Percentiles rank a stretch among this genome's conserved stretches.
Conservation (phyloP, 2,888 invertebrate genomes). For the Neocrepidodera transversa region DNA sequence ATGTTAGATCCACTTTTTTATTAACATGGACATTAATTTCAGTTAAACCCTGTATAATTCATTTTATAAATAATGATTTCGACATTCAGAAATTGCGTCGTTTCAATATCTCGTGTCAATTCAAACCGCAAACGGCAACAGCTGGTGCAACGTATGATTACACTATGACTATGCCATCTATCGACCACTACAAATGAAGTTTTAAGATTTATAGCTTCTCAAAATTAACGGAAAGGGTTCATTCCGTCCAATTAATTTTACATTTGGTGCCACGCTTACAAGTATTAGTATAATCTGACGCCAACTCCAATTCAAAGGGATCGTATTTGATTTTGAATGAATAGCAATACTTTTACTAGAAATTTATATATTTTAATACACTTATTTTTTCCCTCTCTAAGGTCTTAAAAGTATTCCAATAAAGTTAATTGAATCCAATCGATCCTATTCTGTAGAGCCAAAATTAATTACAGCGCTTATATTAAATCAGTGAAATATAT, state of each 20-base stretch:
- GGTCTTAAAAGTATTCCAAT: too few relatives aligned
- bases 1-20: too few relatives aligned
- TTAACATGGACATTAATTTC: too few relatives aligned
- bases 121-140: conserved; percentile 50
- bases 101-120: conserved; percentile 3
- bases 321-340: conserved; percentile 14
- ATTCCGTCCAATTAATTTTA: conserved; percentile 59
- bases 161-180: conserved; percentile 49
- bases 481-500: conserved; percentile 12
- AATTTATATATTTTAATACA: neutral
- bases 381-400: too few relatives aligned
- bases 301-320: conserved; percentile 24
- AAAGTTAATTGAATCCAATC: conserved; percentile 5
- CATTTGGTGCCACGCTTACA: conserved; percentile 49
- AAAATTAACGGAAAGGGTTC: conserved; percentile 61
- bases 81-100: neutral
- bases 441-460: neutral
- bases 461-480: conserved; percentile 18
- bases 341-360: neutral
- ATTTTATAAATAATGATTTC: too few relatives aligned
- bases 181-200: conserved; percentile 58
- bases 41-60: too few relatives aligned
- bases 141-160: conserved; percentile 55
- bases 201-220: conserved; percentile 59
- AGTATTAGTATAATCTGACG: conserved; percentile 40